Percentiles rank a stretch among this genome's conserved stretches.
Conservation (phyloP, 1,140 invertebrate genomes). For the Xylocopa sonorina region DNA sequence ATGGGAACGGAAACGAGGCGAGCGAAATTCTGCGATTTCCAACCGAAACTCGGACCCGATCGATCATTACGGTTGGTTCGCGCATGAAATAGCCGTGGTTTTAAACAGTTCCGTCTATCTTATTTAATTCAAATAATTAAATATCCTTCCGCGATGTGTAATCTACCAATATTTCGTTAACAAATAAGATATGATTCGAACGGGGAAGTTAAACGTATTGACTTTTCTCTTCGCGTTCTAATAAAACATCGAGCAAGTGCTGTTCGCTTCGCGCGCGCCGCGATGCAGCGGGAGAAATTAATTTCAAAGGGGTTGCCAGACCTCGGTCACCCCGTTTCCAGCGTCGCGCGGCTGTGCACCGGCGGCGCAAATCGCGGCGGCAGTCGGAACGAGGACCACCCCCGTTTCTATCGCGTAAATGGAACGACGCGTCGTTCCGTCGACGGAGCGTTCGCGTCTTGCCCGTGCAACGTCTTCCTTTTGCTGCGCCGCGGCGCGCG, state of each 20-base stretch:
- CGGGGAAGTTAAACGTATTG: no score
- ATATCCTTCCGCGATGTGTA: no score
- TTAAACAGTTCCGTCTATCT: no score
- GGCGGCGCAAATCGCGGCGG: constrained; percentile 13
- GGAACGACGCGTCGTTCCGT: constrained; percentile 30
- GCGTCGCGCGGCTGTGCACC: neutral
- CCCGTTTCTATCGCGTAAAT: constrained; percentile 25
- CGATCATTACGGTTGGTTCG: no score
- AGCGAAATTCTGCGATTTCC: neutral
- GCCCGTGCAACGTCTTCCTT: constrained; percentile 4
- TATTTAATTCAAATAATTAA: no score
- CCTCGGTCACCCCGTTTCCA: neutral
- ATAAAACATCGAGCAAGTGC: no score
- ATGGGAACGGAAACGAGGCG: no score
- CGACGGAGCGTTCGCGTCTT: neutral
- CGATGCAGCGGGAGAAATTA: neutral
- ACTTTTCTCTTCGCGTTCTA: no score
- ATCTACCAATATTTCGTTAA: no score
- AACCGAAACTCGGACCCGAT: neutral
- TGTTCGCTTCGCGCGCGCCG: no score
- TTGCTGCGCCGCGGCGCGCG: constrained; percentile 25
- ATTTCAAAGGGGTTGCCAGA: neutral
- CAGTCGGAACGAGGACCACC: neutral
- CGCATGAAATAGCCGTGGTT: no score
- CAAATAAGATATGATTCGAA: no score